Evolutionary conservation across 2,888 invertebrate genomes (phyloP).

Genomic region (Dasysyrphus tricinctus): DNA sequence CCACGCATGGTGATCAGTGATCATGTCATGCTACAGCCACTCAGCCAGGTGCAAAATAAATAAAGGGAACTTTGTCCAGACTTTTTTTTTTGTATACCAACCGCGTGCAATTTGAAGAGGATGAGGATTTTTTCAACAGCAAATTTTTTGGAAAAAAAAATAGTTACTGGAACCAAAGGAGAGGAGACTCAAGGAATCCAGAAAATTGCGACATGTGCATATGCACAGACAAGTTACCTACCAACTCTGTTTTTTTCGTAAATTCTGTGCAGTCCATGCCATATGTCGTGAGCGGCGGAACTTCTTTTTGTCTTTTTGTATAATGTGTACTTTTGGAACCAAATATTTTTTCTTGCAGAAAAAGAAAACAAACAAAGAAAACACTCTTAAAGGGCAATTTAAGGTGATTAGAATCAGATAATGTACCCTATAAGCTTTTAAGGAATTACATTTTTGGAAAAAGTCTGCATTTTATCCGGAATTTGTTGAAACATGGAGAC

Average conservation of each 20-base stretch:
- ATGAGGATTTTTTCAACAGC: not conserved
- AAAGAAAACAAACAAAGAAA: not conserved
- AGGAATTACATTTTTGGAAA: not conserved
- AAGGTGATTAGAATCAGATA: not conserved
- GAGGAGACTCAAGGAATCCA: slow-evolving; percentile 25
- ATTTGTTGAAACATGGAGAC: no score
- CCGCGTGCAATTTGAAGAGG: not conserved
- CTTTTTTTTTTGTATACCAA: not conserved
- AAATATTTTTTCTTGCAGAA: not conserved
- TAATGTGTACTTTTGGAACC: not conserved
- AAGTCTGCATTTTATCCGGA: not conserved
- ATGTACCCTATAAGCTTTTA: not conserved
- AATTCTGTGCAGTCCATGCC: slow-evolving; percentile 47
- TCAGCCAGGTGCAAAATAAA: slow-evolving; percentile 66
- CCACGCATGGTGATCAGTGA: slow-evolving; percentile 51
- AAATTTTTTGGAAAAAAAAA: slow-evolving; percentile 20
- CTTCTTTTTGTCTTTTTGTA: no score
- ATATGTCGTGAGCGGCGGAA: slow-evolving; percentile 64
- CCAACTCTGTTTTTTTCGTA: slow-evolving; percentile 27
- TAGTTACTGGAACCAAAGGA: slow-evolving; percentile 3
- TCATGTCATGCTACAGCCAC: slow-evolving; percentile 55
- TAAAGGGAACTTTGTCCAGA: slow-evolving; percentile 5
- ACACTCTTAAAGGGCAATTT: not conserved
- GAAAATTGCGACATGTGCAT: slow-evolving; percentile 60
- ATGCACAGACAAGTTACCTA: slow-evolving; percentile 5